Percentiles rank a stretch among this genome's conserved stretches.
Conservation (phyloP, 2,113 vertebrate species). For the Nyctibius bracteatus region DNA sequence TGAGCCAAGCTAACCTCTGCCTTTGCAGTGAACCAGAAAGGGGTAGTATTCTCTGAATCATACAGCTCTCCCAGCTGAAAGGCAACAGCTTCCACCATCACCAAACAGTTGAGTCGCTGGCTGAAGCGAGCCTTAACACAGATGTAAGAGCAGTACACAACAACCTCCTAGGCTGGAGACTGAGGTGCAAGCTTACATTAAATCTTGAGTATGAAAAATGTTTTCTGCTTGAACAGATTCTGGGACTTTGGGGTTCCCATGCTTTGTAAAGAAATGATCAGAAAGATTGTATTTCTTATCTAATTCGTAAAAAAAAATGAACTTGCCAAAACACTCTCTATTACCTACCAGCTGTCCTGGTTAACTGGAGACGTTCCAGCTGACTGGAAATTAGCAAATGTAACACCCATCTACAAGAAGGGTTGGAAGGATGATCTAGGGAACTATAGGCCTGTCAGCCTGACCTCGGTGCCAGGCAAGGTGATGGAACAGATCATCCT, state of each 20-base stretch:
- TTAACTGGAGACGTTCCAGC: no score
- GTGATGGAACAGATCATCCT: no score
- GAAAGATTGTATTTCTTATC: background rate
- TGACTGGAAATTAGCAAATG: no score
- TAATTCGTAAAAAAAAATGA: no score
- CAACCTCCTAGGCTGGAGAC: background rate
- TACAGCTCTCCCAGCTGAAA: background rate
- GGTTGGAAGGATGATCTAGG: no score
- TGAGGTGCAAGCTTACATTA: background rate
- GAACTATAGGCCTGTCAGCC: no score
- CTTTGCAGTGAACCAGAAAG: background rate
- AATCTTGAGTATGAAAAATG: background rate
- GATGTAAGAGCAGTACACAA: background rate
- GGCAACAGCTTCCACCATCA: background rate
- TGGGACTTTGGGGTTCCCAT: background rate
- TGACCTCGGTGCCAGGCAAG: no score
- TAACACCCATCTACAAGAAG: no score
- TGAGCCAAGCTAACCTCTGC: background rate
- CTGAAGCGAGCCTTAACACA: background rate
- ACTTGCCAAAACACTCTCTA: no score
- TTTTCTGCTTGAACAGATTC: background rate
- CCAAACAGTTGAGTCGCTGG: background rate
- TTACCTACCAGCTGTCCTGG: no score
- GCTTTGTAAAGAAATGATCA: background rate
- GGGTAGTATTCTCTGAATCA: background rate